Evolutionary conservation across 2,888 invertebrate species (phyloP), one percentile per base, ranked within the genome.

Genomic region (Harmothoe impar): DNA sequence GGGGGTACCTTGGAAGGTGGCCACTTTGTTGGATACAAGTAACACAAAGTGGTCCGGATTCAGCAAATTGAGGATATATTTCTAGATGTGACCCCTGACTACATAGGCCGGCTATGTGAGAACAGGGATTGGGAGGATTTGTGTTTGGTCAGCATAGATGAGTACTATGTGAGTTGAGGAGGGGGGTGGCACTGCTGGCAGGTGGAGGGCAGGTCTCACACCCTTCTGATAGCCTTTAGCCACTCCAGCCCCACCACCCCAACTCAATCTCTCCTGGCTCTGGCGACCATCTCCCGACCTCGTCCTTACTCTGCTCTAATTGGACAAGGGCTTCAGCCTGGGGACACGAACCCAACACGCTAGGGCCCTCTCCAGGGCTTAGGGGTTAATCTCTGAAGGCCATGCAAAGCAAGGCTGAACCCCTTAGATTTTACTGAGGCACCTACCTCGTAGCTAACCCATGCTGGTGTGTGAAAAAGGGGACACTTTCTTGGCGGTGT

Each of bases 281-380:
- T n/a, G 17, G 5, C 54, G n/a, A 17, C 54, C 17, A 52, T 10
- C 12, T 15, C 54, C 54, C 68, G n/a, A 68, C n/a, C 68, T 68
- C 68, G 17, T 7, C 54, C 68, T 68, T n/a, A 15, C 20, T 7
- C 68, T 15, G 68, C 17, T 68, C 72, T 72, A 72, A 72, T 72
- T 72, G 72, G 72, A 72, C 72, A 72, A 29, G 72, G 29, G 29
- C 72, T 25, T 29, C 29, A 29, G 72, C 72, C 72, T 72, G 72
- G 72, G 72, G 72, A 72, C 72, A 72, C 29, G 72, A 29, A 72
- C 72, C 29, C 72, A 5, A 25, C 72, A 72, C 72, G 72, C 29
- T 3, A 62, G n/a, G 1, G 72, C 29, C 72, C 72, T 72, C 72
- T n/a, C 29, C 72, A 72, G 72, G 72, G 72, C 72, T 72, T 72